These are phyloP conservation scores for Crocidura indochinensis DNA, from an alignment of 2,797 vertebrate species.

Conservation along the genomic window DNA sequence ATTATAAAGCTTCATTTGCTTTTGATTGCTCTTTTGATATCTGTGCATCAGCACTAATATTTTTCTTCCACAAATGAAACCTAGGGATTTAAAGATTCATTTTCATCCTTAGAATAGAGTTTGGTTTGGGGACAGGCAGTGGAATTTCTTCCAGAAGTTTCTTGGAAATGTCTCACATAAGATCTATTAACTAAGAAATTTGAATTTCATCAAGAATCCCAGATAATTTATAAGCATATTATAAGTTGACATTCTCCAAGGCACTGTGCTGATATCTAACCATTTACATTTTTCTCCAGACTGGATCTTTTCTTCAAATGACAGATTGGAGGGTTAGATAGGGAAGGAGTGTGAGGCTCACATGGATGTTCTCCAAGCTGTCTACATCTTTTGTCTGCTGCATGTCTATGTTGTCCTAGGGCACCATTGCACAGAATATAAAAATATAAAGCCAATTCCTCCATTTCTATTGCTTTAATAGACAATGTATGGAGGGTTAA, in stretches of 20 bases:
- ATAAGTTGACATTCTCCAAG: background rate
- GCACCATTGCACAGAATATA: background rate
- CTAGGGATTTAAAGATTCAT: slow-evolving; percentile 1
- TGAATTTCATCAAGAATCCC: slow-evolving; percentile 19
- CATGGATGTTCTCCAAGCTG: background rate
- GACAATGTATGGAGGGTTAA: slow-evolving; percentile 63
- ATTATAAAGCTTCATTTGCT: slow-evolving; percentile 40
- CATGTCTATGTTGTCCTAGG: background rate
- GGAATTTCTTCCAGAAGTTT: background rate
- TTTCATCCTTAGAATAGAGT: background rate
- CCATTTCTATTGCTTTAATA: slow-evolving; percentile 33
- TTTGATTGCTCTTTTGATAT: slow-evolving; percentile 35
- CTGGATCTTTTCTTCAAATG: slow-evolving; percentile 12
- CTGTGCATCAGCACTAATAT: background rate
- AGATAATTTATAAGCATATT: slow-evolving; percentile 18
- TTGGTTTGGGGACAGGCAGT: background rate
- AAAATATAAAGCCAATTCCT: slow-evolving; percentile 25
- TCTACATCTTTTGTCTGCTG: background rate
- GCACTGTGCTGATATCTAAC: background rate
- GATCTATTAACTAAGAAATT: background rate
- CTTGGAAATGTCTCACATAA: background rate
- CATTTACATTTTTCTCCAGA: background rate
- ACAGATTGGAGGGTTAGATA: background rate
- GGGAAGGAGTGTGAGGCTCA: background rate
- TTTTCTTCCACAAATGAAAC: slow-evolving; percentile 61